A percentile compares a stretch with the other conserved stretches of the same genome.
phyloP scores from a whole-genome alignment of 2,797 vertebrate species.

The Pogonophryne albipinna region DNA sequence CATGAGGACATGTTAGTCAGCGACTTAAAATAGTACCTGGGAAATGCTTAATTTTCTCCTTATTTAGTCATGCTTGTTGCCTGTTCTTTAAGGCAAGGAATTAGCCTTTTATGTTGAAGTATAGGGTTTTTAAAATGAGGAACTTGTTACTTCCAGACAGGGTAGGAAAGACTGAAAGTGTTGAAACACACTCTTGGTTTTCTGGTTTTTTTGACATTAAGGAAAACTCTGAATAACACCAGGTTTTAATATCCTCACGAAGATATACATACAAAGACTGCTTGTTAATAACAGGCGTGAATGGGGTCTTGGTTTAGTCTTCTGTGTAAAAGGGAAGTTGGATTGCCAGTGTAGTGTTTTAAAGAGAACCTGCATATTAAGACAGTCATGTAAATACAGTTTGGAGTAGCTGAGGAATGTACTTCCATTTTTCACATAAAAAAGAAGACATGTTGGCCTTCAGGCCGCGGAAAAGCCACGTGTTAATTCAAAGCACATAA shows the following conservation, averaged over 20 bases:
- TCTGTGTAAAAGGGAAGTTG: slow-evolving; percentile 16
- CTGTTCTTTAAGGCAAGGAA: no score
- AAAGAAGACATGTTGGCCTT: slow-evolving; percentile 31
- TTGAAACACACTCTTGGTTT: neutral
- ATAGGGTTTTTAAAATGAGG: neutral
- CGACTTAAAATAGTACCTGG: neutral
- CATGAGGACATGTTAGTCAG: neutral
- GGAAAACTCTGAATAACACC: neutral
- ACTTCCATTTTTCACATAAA: slow-evolving; percentile 53
- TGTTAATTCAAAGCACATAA: slow-evolving; percentile 58
- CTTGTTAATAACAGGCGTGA: slow-evolving; percentile 26
- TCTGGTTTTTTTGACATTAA: slow-evolving; percentile 2
- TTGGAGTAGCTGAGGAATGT: slow-evolving; percentile 54
- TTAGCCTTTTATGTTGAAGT: neutral
- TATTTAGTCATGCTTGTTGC: neutral
- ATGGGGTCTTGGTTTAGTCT: slow-evolving; percentile 14
- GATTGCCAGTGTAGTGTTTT: slow-evolving; percentile 54
- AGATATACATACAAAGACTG: neutral
- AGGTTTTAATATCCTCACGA: slow-evolving; percentile 4
- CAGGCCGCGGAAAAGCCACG: slow-evolving; percentile 33
- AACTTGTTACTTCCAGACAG: neutral
- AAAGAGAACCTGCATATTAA: slow-evolving; percentile 60
- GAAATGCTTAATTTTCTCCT: neutral
- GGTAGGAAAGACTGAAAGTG: neutral
- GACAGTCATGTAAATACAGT: slow-evolving; percentile 32